Conservation (phyloP, 2,888 invertebrate genomes). For the Pogonocherus hispidulus region DNA sequence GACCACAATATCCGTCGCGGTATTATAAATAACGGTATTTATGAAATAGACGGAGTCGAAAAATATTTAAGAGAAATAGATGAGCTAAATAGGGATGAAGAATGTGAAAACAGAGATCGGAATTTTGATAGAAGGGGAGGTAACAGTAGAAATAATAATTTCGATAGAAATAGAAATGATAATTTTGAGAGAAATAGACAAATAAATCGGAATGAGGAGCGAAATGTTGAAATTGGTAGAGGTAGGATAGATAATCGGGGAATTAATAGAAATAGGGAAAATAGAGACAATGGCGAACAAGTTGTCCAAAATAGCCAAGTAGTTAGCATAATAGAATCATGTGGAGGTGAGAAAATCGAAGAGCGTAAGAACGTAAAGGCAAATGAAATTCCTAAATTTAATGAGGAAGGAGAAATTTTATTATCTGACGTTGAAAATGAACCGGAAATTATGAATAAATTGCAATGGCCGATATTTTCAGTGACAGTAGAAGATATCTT, state of each 20-base stretch:
- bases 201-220: too few relatives aligned
- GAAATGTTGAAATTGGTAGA: too few relatives aligned
- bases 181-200: too few relatives aligned
- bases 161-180: too few relatives aligned
- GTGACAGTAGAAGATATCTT: neutral
- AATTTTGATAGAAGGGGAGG: neutral
- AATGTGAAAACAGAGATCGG: neutral
- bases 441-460: neutral
- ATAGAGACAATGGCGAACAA: neutral
- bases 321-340: too few relatives aligned
- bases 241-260: neutral
- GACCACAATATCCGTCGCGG: neutral
- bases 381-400: neutral
- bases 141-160: neutral
- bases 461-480: neutral
- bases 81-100: neutral
- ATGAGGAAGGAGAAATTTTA: neutral
- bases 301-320: too few relatives aligned
- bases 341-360: too few relatives aligned
- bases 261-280: neutral
- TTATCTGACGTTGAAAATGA: neutral
- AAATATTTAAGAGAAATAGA: neutral
- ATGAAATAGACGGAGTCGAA: neutral
- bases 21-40: neutral
- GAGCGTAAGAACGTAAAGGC: too few relatives aligned